Evolutionary conservation across 2,113 vertebrate species (phyloP), one percentile per base, ranked within the genome.

Genomic region (Lonchura striata): DNA sequence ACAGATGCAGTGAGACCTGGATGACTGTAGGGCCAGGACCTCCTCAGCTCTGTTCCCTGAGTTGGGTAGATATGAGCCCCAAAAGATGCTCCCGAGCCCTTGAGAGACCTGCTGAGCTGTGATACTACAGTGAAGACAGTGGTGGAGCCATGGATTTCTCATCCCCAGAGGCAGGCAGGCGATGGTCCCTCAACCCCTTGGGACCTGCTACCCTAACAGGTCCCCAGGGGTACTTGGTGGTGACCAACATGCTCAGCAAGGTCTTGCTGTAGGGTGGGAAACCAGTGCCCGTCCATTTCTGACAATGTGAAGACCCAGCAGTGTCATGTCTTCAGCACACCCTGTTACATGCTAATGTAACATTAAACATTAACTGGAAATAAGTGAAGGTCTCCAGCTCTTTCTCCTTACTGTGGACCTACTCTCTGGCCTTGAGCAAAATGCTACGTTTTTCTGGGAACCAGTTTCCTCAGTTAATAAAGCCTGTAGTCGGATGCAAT

Each of bases 401-500:
- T 63, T 90, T 76, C 56, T 83, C 33, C 72, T 80, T 81, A n/a
- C 64, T 54, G 11, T 15, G 27, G 30, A 60, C 13, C 24, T 70
- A 13, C 11, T 56, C 21, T 63, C 49, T 72, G 25, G 52, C 82
- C 77, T 88, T 88, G 86, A 95, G 72, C 33, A 86, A 95, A 66
- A 53, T 82, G 47, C 9, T 94, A 31, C 61, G 92, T 88, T 71
- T 91, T 84, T 74, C 76, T 71, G 65, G 41, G 92, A 94, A 83
- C 37, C 63, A 66, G 37, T 93, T 95, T 95, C 56, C 66, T 86
- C 64, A 21, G 54, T 74, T 85, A 86, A 92, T 64, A 80, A 65
- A 66, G 19, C 86, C 63, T 46, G 44, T 9, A 28, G 41, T 71
- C 16, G 6, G 74, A 75, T 74, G 63, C 66, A 91, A 37, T 3